Evolutionary conservation across 2,113 vertebrate genomes (phyloP).

Genomic region (Oxyura jamaicensis): DNA sequence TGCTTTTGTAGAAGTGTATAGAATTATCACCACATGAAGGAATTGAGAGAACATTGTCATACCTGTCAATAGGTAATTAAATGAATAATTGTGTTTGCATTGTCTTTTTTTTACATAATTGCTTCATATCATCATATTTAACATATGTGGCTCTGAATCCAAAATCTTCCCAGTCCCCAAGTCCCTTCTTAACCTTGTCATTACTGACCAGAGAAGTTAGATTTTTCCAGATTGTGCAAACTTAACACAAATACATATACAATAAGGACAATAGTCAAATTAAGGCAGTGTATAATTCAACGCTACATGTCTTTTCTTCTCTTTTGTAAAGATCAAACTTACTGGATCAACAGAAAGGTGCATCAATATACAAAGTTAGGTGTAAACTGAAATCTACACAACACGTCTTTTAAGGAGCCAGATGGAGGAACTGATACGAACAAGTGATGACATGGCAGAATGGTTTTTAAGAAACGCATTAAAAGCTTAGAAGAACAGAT

Average conservation of each 20-base stretch:
- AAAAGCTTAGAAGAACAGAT: constrained; percentile 5
- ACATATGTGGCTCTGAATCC: constrained; percentile 61
- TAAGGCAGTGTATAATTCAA: constrained; percentile 79
- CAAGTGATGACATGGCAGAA: constrained; percentile 14
- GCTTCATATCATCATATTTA: constrained; percentile 57
- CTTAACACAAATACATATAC: constrained; percentile 72
- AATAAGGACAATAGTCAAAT: constrained; percentile 69
- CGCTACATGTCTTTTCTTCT: constrained; percentile 60
- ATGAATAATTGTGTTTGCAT: constrained; percentile 52
- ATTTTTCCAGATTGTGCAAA: constrained; percentile 78
- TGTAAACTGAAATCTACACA: constrained; percentile 54
- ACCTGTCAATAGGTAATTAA: constrained; percentile 69
- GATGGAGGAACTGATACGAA: neutral
- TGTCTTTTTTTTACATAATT: constrained; percentile 55
- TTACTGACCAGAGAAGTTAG: constrained; percentile 48
- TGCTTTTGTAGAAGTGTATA: constrained; percentile 74
- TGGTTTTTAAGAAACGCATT: constrained; percentile 30
- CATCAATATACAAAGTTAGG: constrained; percentile 66
- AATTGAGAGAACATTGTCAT: constrained; percentile 64
- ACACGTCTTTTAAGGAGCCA: constrained; percentile 16
- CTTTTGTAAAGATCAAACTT: constrained; percentile 53
- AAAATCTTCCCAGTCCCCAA: constrained; percentile 56
- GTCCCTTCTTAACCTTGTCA: constrained; percentile 54
- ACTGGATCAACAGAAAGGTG: constrained; percentile 58
- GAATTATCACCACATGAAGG: constrained; percentile 72